phyloP scores from a whole-genome alignment of 1,140 invertebrate species.

The Formica selysi region DNA sequence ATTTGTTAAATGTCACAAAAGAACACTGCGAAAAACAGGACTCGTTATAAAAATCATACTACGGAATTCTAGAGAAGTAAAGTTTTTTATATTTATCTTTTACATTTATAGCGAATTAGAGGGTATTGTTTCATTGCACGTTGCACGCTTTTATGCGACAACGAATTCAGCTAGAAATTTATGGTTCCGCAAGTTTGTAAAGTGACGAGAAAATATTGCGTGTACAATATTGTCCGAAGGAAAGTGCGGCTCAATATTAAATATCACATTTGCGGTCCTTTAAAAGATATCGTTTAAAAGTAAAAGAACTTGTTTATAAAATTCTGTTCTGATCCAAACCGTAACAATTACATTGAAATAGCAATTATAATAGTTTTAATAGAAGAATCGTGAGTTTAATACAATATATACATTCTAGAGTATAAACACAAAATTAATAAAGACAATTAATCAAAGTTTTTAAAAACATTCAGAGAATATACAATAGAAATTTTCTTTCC shows the following conservation, averaged over 20 bases:
- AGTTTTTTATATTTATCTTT: slow-evolving; percentile 7
- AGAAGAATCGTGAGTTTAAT: not conserved
- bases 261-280: not conserved
- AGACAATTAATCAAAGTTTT: not conserved
- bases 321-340: too few relatives aligned
- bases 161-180: slow-evolving; percentile 8
- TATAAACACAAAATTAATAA: not conserved
- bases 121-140: not conserved
- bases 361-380: too few relatives aligned
- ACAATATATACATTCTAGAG: not conserved
- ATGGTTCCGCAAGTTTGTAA: slow-evolving; percentile 3
- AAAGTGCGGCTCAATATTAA: not conserved
- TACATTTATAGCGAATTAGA: not conserved
- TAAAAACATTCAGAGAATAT: not conserved
- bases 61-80: not conserved
- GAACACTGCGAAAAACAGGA: not conserved
- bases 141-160: not conserved
- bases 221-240: not conserved
- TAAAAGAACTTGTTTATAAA: not conserved
- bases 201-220: not conserved
- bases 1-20: slow-evolving; percentile 17
- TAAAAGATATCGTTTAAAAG: not conserved
- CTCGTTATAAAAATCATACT: slow-evolving; percentile 4
- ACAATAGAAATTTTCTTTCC: not conserved
- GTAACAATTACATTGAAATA: too few relatives aligned